Evolutionary conservation across 2,113 vertebrate genomes (phyloP).

Genomic region (Ptychochromis oligacanthus): DNA sequence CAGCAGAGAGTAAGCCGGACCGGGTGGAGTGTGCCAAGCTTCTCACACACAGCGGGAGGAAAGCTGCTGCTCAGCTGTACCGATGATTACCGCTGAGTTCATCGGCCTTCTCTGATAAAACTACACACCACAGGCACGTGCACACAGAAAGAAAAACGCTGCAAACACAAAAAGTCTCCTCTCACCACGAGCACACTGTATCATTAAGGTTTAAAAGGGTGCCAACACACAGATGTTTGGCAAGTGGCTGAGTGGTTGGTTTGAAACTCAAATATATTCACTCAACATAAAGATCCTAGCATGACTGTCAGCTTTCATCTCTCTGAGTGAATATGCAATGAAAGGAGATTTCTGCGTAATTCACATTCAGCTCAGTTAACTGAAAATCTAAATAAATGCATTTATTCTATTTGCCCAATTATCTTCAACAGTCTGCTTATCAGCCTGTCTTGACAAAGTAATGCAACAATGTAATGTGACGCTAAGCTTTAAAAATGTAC

Average conservation of each 20-base stretch:
- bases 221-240: not conserved
- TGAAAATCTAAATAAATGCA: not conserved
- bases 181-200: not conserved
- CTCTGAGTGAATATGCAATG: not conserved
- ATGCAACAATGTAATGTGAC: not conserved
- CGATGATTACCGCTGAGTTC: slow-evolving; percentile 38
- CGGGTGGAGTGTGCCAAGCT: slow-evolving; percentile 39
- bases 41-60: slow-evolving; percentile 36
- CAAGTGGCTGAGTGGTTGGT: slow-evolving; percentile 10
- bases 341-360: not conserved
- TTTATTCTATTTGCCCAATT: not conserved
- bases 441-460: not conserved
- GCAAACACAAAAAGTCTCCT: slow-evolving; percentile 20
- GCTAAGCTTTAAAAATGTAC: not conserved
- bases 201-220: not conserved
- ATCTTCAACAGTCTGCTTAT: not conserved
- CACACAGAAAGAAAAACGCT: slow-evolving; percentile 4
- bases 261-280: slow-evolving; percentile 12
- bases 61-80: slow-evolving; percentile 47
- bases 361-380: not conserved
- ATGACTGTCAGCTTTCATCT: slow-evolving; percentile 4
- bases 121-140: slow-evolving; percentile 18
- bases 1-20: slow-evolving; percentile 37
- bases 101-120: slow-evolving; percentile 6
- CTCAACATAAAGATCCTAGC: not conserved